These are phyloP conservation scores for Natrix natrix DNA, from an alignment of 2,797 vertebrate genomes.

Conservation along the genomic window DNA sequence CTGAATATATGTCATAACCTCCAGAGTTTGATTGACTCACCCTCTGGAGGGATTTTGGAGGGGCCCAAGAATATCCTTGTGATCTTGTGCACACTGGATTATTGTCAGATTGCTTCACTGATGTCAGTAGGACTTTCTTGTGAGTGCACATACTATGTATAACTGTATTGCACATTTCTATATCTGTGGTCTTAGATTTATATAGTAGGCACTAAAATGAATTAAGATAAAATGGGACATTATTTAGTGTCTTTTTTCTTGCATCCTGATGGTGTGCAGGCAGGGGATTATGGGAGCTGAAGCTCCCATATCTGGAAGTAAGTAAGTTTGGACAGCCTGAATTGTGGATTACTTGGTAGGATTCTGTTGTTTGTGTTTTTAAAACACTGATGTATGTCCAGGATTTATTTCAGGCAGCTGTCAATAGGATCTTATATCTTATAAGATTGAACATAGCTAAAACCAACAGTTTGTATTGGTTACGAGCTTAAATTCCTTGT, in stretches of 20 bases:
- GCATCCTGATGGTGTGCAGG: not conserved
- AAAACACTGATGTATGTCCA: not conserved
- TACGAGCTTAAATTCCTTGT: rapidly evolving
- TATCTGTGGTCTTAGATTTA: not conserved
- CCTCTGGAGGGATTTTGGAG: not conserved
- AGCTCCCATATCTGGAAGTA: not conserved
- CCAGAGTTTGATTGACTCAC: not conserved
- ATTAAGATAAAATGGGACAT: not conserved
- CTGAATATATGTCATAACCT: not conserved
- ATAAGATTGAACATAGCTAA: not conserved
- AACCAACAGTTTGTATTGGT: not conserved
- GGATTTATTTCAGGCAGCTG: not conserved
- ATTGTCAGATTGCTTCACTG: not conserved
- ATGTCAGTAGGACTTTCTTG: not conserved
- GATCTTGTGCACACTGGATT: not conserved
- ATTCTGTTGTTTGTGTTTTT: not conserved
- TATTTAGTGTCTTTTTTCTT: not conserved
- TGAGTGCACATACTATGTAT: not conserved
- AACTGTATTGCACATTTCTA: not conserved
- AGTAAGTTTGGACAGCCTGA: not conserved
- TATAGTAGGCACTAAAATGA: not conserved
- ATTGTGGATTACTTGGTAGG: rapidly evolving
- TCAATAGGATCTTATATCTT: not conserved
- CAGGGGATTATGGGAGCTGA: not conserved
- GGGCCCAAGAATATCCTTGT: not conserved